phyloP scores from a whole-genome alignment of 2,888 invertebrate genomes.

The Oscheius sp. region DNA sequence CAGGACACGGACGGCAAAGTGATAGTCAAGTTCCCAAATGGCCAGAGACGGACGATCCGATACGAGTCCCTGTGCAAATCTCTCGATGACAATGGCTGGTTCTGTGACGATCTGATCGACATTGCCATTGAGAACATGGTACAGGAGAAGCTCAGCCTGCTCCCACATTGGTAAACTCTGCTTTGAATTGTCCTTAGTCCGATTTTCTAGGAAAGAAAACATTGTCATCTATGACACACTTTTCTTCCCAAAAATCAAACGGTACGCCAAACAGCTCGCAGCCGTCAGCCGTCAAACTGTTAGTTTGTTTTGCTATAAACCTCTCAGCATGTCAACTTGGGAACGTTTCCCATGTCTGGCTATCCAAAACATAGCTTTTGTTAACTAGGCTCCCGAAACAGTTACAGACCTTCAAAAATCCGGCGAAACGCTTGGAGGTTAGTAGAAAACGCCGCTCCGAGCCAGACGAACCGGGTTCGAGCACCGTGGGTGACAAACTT shows the following conservation, averaged over 20 bases:
- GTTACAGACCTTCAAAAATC: too few relatives aligned
- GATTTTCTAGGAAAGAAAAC: conserved; percentile 2
- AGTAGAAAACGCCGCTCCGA: too few relatives aligned
- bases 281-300: too few relatives aligned
- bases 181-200: neutral
- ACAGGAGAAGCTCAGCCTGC: neutral
- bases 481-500: too few relatives aligned
- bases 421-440: too few relatives aligned
- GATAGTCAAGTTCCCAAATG: conserved; percentile 7
- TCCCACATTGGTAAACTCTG: neutral
- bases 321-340: neutral
- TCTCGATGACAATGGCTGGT: conserved; percentile 11
- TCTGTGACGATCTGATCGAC: conserved; percentile 8
- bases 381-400: too few relatives aligned
- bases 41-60: neutral
- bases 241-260: conserved; percentile 8
- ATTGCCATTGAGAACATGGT: conserved; percentile 1
- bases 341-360: too few relatives aligned
- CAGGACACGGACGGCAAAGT: neutral
- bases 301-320: neutral
- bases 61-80: neutral
- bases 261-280: neutral
- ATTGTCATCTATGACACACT: conserved; percentile 2
- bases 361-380: too few relatives aligned
- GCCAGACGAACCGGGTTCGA: too few relatives aligned